phyloP scores from a whole-genome alignment of 2,797 vertebrate species.

The Cygnus olor region DNA sequence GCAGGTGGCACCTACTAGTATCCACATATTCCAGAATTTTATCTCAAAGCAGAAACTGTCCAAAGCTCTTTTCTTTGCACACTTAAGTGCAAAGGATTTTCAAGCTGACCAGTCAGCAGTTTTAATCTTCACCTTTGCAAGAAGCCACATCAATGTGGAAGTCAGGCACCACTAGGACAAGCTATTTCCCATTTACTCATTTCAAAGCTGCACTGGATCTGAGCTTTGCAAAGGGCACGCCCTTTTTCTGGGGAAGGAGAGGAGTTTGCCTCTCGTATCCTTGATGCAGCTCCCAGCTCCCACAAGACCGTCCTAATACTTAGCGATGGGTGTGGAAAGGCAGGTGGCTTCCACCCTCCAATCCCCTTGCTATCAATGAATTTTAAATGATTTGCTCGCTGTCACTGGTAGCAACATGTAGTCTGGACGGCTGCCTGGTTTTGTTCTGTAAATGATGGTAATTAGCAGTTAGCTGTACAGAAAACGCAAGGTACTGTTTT shows the following conservation, averaged over 20 bases:
- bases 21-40: neutral
- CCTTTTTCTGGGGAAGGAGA: neutral
- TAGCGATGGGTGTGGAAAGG: conserved; percentile 1
- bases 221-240: neutral
- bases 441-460: neutral
- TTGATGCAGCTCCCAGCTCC: neutral
- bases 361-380: neutral
- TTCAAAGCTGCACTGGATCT: neutral
- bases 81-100: neutral
- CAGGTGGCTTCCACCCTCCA: neutral
- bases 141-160: neutral
- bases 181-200: neutral
- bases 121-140: neutral
- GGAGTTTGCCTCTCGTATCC: neutral
- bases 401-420: neutral
- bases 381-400: neutral
- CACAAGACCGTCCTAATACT: neutral
- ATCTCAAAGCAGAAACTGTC: neutral
- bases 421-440: neutral
- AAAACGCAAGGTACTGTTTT: neutral
- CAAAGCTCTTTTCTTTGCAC: neutral
- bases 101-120: neutral
- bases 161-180: neutral
- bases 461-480: neutral
- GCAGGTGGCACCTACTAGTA: neutral